Percentiles rank a stretch among this genome's conserved stretches.
phyloP scores from a whole-genome alignment of 1,140 invertebrate genomes.

The Saccostrea echinata region DNA sequence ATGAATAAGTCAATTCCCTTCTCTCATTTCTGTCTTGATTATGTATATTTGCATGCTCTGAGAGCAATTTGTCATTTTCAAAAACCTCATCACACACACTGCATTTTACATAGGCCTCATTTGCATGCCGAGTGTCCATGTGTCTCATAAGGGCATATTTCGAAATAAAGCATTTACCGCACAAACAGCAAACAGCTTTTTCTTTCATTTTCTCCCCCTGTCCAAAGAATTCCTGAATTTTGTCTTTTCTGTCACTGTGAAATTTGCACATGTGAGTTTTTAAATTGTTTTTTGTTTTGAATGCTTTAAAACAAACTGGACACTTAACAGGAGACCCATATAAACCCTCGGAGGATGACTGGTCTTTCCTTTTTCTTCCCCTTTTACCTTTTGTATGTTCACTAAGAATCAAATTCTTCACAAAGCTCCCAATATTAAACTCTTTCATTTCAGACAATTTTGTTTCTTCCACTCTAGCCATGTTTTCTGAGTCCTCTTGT shows the following conservation, averaged over 20 bases:
- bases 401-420: not conserved
- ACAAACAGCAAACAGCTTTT: not conserved
- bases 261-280: constrained; percentile 23
- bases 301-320: not conserved
- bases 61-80: not conserved
- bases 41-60: not conserved
- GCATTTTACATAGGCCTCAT: not conserved
- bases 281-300: constrained; percentile 6
- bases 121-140: not conserved
- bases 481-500: not conserved
- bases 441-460: not conserved
- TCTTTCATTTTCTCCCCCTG: not conserved
- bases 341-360: not conserved
- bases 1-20: not conserved
- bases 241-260: not conserved
- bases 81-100: not conserved
- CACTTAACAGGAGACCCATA: not conserved
- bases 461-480: not conserved
- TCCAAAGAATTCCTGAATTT: not conserved
- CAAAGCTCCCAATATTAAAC: not conserved
- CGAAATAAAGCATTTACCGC: not conserved
- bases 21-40: not conserved
- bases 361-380: not conserved
- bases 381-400: not conserved
- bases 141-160: not conserved